Evolutionary conservation across 2,888 invertebrate genomes (phyloP).

Genomic region (Conchocele bisecta): DNA sequence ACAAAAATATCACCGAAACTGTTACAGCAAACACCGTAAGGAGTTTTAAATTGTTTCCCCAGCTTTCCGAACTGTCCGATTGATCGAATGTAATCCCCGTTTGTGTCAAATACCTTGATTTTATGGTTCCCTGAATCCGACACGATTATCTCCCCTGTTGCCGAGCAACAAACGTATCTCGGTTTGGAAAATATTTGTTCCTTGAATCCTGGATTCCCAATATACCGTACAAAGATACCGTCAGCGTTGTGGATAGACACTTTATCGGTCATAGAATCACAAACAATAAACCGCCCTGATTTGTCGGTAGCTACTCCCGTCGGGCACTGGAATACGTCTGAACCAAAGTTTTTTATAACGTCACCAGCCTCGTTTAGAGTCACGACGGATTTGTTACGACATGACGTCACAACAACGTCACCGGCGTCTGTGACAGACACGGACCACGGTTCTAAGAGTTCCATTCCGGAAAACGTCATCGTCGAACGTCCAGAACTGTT

Average conservation of each 20-base stretch:
- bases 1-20: conserved; percentile 83
- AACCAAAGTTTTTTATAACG: conserved; percentile 60
- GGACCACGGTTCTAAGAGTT: conserved; percentile 70
- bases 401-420: conserved; percentile 69
- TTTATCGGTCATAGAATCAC: conserved; percentile 82
- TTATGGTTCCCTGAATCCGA: conserved; percentile 84
- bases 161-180: conserved; percentile 83
- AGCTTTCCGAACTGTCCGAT: conserved; percentile 83
- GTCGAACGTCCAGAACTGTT: conserved; percentile 55
- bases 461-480: conserved; percentile 52
- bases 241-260: conserved; percentile 81
- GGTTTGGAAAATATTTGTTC: conserved; percentile 83
- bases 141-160: conserved; percentile 82
- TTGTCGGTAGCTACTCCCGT: conserved; percentile 73
- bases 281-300: conserved; percentile 81
- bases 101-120: conserved; percentile 83
- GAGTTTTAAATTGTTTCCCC: conserved; percentile 83
- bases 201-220: conserved; percentile 79
- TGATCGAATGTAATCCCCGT: conserved; percentile 82
- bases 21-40: conserved; percentile 84
- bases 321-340: conserved; percentile 66
- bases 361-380: conserved; percentile 60
- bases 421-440: conserved; percentile 59
- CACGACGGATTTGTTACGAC: conserved; percentile 62
- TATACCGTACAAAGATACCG: conserved; percentile 74